Evolutionary conservation across 2,113 vertebrate species (phyloP), one percentile per base, ranked within the genome.

Genomic region (Numida meleagris): DNA sequence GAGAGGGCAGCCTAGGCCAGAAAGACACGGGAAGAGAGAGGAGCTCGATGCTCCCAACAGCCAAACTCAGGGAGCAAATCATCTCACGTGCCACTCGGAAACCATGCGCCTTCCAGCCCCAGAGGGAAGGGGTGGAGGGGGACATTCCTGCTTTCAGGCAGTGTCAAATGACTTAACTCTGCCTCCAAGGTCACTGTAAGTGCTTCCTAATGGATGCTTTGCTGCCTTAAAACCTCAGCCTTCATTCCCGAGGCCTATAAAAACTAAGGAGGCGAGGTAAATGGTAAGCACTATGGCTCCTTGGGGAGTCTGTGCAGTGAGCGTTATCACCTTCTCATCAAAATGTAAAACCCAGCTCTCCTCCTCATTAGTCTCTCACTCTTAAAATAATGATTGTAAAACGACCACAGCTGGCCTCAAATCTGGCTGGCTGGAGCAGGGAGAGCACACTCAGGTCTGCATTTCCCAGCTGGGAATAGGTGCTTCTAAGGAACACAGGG

Each of bases 311-410:
- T 15, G n/a, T 42, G 82, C 68, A 88, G 50, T 1, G 42, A 93
- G 74, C 43, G 25, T 73, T 63, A 80, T 74, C 93, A 92, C 81
- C 91, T 92, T 12, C 93, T 83, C 94, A 87, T 87, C 93, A 92
- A 55, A 85, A 90, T 76, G 82, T 71, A 95, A 74, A 86, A 53
- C 82, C 67, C 75, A 83, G 67, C 76, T 90, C 95, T 89, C 63
- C 87, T 95, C 74, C 85, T 93, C 92, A 66, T 95, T 88, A 94
- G 89, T 75, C 92, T 82, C 91, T 6, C 8, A 33, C 81, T 94
- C 93, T 90, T 91, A 91, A 91, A 80, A 73, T 88, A 88, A 91
- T 58, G 90, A 80, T 79, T 76, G 85, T 85, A 70, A 95, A 93
- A 82, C 1, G 12, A 55, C 29, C 1, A 4, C 87, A 94, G 87